These are phyloP conservation scores for Oryzias curvinotus DNA, from an alignment of 2,113 vertebrate species.

Conservation along the genomic window DNA sequence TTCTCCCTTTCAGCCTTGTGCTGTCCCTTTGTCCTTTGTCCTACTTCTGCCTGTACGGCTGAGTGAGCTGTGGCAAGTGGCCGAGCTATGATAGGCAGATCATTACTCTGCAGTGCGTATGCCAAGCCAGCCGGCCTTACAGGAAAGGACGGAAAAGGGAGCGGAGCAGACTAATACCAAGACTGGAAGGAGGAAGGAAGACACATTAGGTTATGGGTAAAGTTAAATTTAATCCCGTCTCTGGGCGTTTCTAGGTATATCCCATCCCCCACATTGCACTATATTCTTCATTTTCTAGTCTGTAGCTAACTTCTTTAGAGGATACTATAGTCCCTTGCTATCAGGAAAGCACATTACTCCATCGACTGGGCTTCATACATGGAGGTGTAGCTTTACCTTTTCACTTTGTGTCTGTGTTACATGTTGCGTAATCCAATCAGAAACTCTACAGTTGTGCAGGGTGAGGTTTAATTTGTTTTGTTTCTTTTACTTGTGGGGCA, in stretches of 20 bases:
- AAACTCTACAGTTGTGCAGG: slow-evolving; percentile 27
- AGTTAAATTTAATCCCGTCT: slow-evolving; percentile 30
- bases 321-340: slow-evolving; percentile 63
- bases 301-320: slow-evolving; percentile 73
- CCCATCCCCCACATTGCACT: slow-evolving; percentile 39
- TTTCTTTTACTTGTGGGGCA: slow-evolving; percentile 20
- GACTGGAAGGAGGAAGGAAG: slow-evolving; percentile 15
- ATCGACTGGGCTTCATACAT: slow-evolving; percentile 51
- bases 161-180: slow-evolving; percentile 7
- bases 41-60: slow-evolving; percentile 22
- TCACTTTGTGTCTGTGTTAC: slow-evolving; percentile 23
- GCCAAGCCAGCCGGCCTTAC: slow-evolving; percentile 36
- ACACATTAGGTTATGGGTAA: slow-evolving; percentile 40
- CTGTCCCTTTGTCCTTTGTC: slow-evolving; percentile 13
- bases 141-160: slow-evolving; percentile 12
- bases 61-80: slow-evolving; percentile 58
- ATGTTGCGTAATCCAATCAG: slow-evolving; percentile 55
- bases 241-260: slow-evolving; percentile 38
- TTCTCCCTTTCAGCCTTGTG: slow-evolving; percentile 16
- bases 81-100: slow-evolving; percentile 49
- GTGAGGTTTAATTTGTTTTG: slow-evolving; percentile 32
- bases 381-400: slow-evolving; percentile 62
- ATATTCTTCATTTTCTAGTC: slow-evolving; percentile 57
- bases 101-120: slow-evolving; percentile 47
- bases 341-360: slow-evolving; percentile 69